These are phyloP conservation scores for Caracal caracal DNA, from an alignment of 2,113 vertebrate genomes.

Conservation along the genomic window DNA sequence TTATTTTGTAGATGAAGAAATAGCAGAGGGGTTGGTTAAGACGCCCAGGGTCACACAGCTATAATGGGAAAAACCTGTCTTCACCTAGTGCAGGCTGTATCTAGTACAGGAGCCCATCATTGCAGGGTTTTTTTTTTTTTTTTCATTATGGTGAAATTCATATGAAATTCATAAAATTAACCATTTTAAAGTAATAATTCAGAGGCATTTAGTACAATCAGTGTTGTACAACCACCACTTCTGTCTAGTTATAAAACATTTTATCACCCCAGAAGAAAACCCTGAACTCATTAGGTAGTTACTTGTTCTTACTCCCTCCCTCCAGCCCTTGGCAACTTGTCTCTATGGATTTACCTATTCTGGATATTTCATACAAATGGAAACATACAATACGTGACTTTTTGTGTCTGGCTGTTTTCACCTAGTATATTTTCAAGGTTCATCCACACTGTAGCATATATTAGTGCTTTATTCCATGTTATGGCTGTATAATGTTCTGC, in stretches of 20 bases:
- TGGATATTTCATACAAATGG: background rate
- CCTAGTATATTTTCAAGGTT: background rate
- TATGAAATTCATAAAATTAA: background rate
- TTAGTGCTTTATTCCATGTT: background rate
- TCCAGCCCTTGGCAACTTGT: background rate
- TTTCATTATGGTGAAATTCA: background rate
- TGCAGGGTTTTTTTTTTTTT: background rate
- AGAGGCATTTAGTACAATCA: background rate
- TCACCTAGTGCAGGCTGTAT: background rate
- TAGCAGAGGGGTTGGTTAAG: background rate
- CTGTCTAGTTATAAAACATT: background rate
- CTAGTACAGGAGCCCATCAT: background rate
- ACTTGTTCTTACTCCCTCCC: background rate
- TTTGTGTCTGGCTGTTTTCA: constrained; percentile 27
- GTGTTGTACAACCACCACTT: background rate
- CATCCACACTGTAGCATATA: background rate
- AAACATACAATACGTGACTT: background rate
- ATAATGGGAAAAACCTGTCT: background rate
- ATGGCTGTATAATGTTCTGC: background rate
- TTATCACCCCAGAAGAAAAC: background rate
- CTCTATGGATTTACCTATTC: background rate
- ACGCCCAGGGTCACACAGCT: background rate
- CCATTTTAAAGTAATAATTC: constrained; percentile 39
- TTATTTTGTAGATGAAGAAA: constrained; percentile 21
- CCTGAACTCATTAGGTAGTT: background rate